These are phyloP conservation scores for Neodiprion lecontei DNA, from an alignment of 1,140 invertebrate genomes.

Conservation along the genomic window DNA sequence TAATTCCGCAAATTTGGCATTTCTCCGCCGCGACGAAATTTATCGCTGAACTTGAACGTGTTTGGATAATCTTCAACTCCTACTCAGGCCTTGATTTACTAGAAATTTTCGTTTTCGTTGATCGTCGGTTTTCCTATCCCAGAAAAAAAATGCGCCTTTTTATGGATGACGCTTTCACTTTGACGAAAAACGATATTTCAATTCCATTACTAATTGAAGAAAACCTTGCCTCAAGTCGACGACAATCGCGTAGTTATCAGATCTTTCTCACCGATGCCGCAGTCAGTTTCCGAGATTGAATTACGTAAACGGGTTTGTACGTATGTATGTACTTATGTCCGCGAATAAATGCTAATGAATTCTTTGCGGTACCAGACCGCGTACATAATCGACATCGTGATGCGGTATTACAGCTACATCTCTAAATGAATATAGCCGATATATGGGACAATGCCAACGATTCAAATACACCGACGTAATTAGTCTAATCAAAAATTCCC, in stretches of 20 bases:
- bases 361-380: conserved; percentile 4
- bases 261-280: conserved; percentile 1
- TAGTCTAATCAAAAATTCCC: background rate
- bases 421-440: background rate
- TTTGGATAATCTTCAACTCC: too few relatives aligned
- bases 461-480: background rate
- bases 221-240: too few relatives aligned
- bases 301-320: background rate
- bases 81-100: too few relatives aligned
- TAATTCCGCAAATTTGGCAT: background rate
- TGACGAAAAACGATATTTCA: background rate
- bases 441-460: background rate
- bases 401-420: background rate
- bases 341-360: conserved; percentile 5
- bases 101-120: too few relatives aligned
- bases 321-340: background rate
- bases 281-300: background rate
- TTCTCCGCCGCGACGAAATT: background rate
- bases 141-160: background rate
- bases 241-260: too few relatives aligned
- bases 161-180: background rate
- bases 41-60: too few relatives aligned
- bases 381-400: background rate
- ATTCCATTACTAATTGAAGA: conserved; percentile 2
- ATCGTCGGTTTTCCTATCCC: too few relatives aligned